Conservation (phyloP, 92 coral and sea anemone genomes). For the Plumapathes pennacea region DNA sequence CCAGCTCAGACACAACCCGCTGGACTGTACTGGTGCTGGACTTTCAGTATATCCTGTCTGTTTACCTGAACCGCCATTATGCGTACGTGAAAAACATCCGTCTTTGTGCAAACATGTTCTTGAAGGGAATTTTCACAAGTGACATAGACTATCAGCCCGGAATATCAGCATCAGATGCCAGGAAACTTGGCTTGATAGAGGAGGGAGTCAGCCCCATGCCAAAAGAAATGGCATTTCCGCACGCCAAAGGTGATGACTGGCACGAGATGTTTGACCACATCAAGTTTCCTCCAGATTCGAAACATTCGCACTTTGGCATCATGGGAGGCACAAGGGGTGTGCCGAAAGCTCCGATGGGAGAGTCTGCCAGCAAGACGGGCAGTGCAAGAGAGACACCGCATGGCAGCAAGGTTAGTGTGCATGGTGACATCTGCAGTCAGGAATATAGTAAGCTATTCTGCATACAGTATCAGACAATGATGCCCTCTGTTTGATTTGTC, state of each 20-base stretch:
- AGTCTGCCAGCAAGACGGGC: too few relatives aligned
- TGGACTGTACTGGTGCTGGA: slow-evolving; percentile 95
- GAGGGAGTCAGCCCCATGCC: slow-evolving; percentile 84
- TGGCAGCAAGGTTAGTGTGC: too few relatives aligned
- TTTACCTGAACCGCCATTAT: slow-evolving; percentile 86
- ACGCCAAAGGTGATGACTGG: slow-evolving; percentile 89
- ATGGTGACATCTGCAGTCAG: too few relatives aligned
- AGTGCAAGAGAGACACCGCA: too few relatives aligned
- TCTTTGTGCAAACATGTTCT: slow-evolving; percentile 96
- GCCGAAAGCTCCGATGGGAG: too few relatives aligned
- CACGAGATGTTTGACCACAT: slow-evolving; percentile 76
- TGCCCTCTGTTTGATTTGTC: too few relatives aligned
- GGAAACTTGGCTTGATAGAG: slow-evolving; percentile 83
- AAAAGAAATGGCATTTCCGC: slow-evolving; percentile 87
- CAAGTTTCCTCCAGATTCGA: slow-evolving; percentile 85
- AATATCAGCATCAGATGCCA: slow-evolving; percentile 80
- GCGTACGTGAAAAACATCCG: slow-evolving; percentile 85
- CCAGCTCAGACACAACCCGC: slow-evolving; percentile 73
- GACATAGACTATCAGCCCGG: slow-evolving; percentile 96
- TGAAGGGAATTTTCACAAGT: slow-evolving; percentile 91
- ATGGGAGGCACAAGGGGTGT: too few relatives aligned
- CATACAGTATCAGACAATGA: too few relatives aligned
- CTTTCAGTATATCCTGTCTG: slow-evolving; percentile 79
- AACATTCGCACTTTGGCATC: slow-evolving; percentile 73
- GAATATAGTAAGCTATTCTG: too few relatives aligned